These are phyloP conservation scores for Ditula angustiorana DNA, from an alignment of 2,888 invertebrate species.

Conservation along the genomic window DNA sequence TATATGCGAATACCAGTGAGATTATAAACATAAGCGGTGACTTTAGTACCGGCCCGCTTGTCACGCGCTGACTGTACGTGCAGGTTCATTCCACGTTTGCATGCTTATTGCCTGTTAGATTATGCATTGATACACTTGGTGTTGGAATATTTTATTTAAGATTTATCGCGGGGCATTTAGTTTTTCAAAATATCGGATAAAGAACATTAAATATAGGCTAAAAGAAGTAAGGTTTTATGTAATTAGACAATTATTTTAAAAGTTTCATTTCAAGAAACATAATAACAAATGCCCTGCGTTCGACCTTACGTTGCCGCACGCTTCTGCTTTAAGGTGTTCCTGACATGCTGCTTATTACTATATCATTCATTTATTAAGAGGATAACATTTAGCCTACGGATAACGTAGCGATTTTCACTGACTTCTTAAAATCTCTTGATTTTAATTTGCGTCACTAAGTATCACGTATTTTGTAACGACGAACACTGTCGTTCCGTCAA, in stretches of 20 bases:
- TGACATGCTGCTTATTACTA: conserved; percentile 1
- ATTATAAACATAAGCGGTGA: conserved; percentile 83
- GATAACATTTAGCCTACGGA: not conserved
- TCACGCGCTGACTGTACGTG: conserved; percentile 79
- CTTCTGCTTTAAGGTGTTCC: conserved; percentile 11
- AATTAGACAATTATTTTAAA: too few species aligned
- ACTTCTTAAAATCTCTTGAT: not conserved
- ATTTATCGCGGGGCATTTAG: not conserved
- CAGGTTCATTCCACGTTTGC: conserved; percentile 68
- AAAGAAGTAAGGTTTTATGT: too few species aligned
- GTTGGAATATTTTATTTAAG: not conserved
- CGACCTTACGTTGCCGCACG: conserved; percentile 4
- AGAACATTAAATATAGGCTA: too few species aligned
- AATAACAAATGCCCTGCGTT: not conserved
- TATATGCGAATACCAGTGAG: conserved; percentile 82
- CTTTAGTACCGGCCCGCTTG: conserved; percentile 81
- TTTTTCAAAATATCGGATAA: too few species aligned
- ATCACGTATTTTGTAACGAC: not conserved
- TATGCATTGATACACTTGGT: conserved; percentile 24
- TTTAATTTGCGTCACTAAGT: not conserved
- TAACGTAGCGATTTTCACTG: not conserved
- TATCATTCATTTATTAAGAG: not conserved
- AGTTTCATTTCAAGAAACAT: too few species aligned
- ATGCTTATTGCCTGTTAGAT: conserved; percentile 53
- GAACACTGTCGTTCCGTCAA: too few species aligned